phyloP scores from a whole-genome alignment of 2,888 invertebrate genomes.

The Hirtodrosophila confusa region DNA sequence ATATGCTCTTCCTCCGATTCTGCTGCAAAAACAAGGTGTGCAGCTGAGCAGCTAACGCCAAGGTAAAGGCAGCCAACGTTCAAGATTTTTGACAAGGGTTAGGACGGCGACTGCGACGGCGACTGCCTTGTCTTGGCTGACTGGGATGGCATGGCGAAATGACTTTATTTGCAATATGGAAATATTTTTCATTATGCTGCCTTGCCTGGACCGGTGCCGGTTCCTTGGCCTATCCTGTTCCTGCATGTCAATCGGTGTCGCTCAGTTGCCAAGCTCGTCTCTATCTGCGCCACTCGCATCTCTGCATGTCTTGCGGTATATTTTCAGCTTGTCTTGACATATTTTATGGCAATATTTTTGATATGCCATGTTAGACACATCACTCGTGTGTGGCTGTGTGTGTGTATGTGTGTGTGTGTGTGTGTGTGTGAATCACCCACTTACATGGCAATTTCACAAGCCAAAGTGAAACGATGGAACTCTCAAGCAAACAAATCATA shows the following conservation, averaged over 20 bases:
- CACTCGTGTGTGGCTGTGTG: conserved; percentile 9
- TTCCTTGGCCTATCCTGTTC: conserved; percentile 1
- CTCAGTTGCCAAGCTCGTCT: conserved; percentile 46
- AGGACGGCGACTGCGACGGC: conserved; percentile 27
- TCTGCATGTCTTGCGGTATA: conserved; percentile 44
- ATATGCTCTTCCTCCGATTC: conserved; percentile 41
- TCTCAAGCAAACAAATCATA: conserved; percentile 27
- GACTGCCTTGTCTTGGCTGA: conserved; percentile 30
- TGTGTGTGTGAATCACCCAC: conserved; percentile 34
- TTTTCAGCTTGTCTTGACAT: conserved; percentile 53
- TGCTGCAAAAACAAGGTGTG: conserved; percentile 26
- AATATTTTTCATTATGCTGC: conserved; percentile 73
- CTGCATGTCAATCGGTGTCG: conserved; percentile 67
- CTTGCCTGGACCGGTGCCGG: conserved; percentile 12
- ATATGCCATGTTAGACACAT: conserved; percentile 53
- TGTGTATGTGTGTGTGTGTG: conserved; percentile 1
- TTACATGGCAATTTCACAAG: conserved; percentile 50
- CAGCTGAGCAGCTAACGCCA: conserved; percentile 8
- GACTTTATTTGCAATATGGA: conserved; percentile 80
- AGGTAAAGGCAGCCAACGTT: conserved; percentile 29
- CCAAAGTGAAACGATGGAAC: conserved; percentile 39
- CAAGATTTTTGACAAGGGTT: conserved; percentile 62
- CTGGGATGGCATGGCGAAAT: conserved; percentile 49
- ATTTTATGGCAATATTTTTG: conserved; percentile 74
- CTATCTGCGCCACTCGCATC: conserved; percentile 1